These are phyloP conservation scores for Ammodytes marinus DNA, from an alignment of 2,113 vertebrate species.

Conservation along the genomic window DNA sequence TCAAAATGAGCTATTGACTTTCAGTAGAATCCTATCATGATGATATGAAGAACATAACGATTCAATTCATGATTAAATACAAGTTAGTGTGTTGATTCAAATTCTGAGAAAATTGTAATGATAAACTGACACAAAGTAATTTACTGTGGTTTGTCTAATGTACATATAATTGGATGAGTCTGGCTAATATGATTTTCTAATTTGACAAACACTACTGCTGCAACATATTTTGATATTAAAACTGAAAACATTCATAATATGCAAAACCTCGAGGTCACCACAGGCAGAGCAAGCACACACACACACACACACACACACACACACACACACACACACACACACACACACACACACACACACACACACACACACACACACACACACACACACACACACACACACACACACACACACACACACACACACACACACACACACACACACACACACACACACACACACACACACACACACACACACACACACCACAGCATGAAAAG, in stretches of 20 bases:
- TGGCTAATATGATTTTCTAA: not conserved
- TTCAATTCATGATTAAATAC: not conserved
- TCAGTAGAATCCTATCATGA: not conserved
- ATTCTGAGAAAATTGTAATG: not conserved
- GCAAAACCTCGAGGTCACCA: conserved; percentile 13
- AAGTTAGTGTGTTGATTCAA: not conserved
- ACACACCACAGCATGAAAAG: conserved; percentile 48
- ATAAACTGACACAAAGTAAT: not conserved
- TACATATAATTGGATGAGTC: not conserved
- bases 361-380: conserved; percentile 45
- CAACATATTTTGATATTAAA: not conserved
- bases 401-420: conserved; percentile 44
- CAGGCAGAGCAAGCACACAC: conserved; percentile 28
- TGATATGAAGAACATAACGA: not conserved
- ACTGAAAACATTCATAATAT: conserved; percentile 9
- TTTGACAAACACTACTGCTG: too few relatives aligned
- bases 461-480: conserved; percentile 8
- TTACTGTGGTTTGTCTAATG: not conserved
- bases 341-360: conserved; percentile 33
- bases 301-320: conserved; percentile 34
- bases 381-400: conserved; percentile 14
- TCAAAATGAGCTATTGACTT: not conserved
- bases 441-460: conserved; percentile 33
- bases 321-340: conserved; percentile 17
- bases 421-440: conserved; percentile 17